phyloP scores from a whole-genome alignment of 2,113 vertebrate genomes.

The Polyodon spathula region DNA sequence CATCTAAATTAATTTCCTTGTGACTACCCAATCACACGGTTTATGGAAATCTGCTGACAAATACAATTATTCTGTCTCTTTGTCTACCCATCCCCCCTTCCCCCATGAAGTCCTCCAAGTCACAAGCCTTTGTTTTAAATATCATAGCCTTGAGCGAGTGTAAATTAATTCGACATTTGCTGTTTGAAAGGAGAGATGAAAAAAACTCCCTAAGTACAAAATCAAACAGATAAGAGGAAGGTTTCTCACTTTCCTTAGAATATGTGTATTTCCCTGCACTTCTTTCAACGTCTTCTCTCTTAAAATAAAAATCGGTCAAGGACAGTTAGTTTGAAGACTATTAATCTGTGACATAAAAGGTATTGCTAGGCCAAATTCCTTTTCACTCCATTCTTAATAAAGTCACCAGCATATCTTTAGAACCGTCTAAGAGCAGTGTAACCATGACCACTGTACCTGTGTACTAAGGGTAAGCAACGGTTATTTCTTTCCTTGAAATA shows the following conservation, averaged over 20 bases:
- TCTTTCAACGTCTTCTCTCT: slow-evolving; percentile 60
- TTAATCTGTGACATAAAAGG: slow-evolving; percentile 27
- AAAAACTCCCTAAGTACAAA: slow-evolving; percentile 69
- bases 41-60: slow-evolving; percentile 36
- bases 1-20: slow-evolving; percentile 46
- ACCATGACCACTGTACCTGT: too few relatives aligned
- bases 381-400: too few relatives aligned
- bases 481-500: too few relatives aligned
- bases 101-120: slow-evolving; percentile 44
- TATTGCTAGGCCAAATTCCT: too few relatives aligned
- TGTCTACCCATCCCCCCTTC: slow-evolving; percentile 35
- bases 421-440: too few relatives aligned
- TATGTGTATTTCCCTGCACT: slow-evolving; percentile 55
- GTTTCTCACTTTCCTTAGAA: slow-evolving; percentile 58
- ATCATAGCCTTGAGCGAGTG: slow-evolving; percentile 57
- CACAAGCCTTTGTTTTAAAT: slow-evolving; percentile 62
- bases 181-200: slow-evolving; percentile 72
- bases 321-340: slow-evolving; percentile 43
- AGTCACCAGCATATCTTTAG: too few relatives aligned
- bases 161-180: slow-evolving; percentile 69
- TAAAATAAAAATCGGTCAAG: slow-evolving; percentile 55
- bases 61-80: too few relatives aligned
- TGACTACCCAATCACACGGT: slow-evolving; percentile 37
- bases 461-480: too few relatives aligned
- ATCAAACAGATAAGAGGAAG: slow-evolving; percentile 69